phyloP scores from a whole-genome alignment of 1,140 invertebrate species.

The Stenopsyche tienmushanensis region DNA sequence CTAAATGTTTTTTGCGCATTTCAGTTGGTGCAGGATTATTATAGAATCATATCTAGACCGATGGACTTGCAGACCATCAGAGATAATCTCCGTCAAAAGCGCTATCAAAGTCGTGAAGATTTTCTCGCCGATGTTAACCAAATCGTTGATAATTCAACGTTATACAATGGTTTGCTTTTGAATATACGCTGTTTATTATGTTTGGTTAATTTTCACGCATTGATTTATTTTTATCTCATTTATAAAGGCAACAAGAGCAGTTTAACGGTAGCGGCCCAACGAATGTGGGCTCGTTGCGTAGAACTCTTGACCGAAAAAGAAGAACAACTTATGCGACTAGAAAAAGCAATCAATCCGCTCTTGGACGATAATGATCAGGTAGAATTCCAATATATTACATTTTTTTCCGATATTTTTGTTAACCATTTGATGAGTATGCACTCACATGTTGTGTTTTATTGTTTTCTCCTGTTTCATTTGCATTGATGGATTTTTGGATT shows the following conservation, averaged over 20 bases:
- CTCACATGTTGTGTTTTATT: too few relatives aligned
- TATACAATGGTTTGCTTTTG: conserved; percentile 95
- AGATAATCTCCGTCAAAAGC: conserved; percentile 88
- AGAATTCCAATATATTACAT: conserved; percentile 5
- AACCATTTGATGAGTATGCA: too few relatives aligned
- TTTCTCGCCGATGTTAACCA: conserved; percentile 94
- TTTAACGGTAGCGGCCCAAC: conserved; percentile 82
- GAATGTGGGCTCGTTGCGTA: conserved; percentile 86
- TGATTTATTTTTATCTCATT: conserved; percentile 1
- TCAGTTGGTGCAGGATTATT: conserved; percentile 88
- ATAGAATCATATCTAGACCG: conserved; percentile 86
- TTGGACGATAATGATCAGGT: conserved; percentile 95
- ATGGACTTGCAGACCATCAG: conserved; percentile 98
- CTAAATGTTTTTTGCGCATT: conserved; percentile 28
- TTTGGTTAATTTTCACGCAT: neutral
- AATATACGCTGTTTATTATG: neutral
- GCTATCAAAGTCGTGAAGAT: conserved; percentile 91
- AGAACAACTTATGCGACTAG: conserved; percentile 90
- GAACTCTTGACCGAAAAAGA: conserved; percentile 88
- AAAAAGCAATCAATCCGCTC: conserved; percentile 98
- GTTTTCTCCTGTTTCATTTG: too few relatives aligned
- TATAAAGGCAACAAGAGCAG: conserved; percentile 69
- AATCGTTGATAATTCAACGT: conserved; percentile 91
- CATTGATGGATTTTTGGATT: too few relatives aligned
- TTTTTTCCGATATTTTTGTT: conserved; percentile 10